Percentiles rank a stretch among this genome's conserved stretches.
These are phyloP conservation scores for Notoglanidium macrostoma DNA, from an alignment of 2,797 vertebrate species.

Conservation along the genomic window DNA sequence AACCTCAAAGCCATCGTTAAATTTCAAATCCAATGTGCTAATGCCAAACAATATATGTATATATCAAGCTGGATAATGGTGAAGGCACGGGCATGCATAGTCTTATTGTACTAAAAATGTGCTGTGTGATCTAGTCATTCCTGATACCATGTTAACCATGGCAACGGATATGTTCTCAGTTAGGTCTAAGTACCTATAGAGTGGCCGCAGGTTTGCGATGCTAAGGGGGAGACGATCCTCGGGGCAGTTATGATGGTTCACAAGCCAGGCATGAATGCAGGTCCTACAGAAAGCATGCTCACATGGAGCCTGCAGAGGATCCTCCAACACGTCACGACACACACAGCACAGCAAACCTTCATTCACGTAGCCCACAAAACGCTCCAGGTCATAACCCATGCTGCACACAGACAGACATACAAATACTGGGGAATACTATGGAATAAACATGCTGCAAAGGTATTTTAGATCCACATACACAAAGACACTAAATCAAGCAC, in stretches of 20 bases:
- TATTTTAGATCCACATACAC: neutral
- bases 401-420: conserved; percentile 50
- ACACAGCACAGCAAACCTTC: conserved; percentile 89
- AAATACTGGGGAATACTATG: neutral
- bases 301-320: conserved; percentile 88
- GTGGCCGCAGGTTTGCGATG: conserved; percentile 76
- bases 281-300: conserved; percentile 87
- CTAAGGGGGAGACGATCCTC: conserved; percentile 86
- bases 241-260: conserved; percentile 85
- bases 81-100: too few species aligned
- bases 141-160: too few species aligned
- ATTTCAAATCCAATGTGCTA: neutral
- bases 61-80: neutral
- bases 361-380: conserved; percentile 89
- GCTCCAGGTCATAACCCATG: conserved; percentile 90
- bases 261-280: conserved; percentile 87
- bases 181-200: conserved; percentile 77
- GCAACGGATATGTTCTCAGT: neutral
- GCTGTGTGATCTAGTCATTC: neutral
- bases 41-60: neutral
- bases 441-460: neutral
- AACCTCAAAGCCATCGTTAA: neutral
- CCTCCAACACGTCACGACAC: conserved; percentile 85
- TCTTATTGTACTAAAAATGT: too few species aligned
- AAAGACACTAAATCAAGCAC: neutral